These are phyloP conservation scores for Pherbina coryleti DNA, from an alignment of 2,888 invertebrate species.

Conservation along the genomic window DNA sequence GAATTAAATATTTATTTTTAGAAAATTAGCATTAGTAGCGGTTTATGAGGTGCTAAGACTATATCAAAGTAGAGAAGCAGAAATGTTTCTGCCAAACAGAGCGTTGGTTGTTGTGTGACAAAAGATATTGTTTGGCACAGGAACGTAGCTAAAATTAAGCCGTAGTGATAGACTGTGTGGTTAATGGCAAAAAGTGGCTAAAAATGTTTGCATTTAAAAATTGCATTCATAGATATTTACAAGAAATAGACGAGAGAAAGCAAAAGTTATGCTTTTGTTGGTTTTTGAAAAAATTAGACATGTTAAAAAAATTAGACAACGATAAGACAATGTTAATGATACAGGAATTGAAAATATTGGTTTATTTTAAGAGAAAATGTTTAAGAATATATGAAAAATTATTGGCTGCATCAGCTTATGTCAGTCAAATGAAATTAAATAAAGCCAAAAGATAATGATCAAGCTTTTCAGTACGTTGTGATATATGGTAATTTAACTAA, in stretches of 20 bases:
- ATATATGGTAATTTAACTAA: too few species aligned
- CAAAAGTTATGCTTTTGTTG: background rate
- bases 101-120: too few species aligned
- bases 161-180: background rate
- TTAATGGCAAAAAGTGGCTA: background rate
- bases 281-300: background rate
- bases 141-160: background rate
- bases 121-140: too few species aligned
- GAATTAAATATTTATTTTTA: conserved; percentile 17
- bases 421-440: conserved; percentile 23
- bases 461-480: background rate
- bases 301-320: too few species aligned
- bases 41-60: background rate
- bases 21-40: background rate
- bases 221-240: background rate
- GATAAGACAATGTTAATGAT: background rate
- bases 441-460: background rate
- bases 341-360: background rate
- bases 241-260: background rate
- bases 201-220: background rate
- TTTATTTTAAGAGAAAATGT: background rate
- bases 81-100: too few species aligned
- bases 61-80: too few species aligned
- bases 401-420: conserved; percentile 35
- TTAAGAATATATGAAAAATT: background rate